phyloP scores from a whole-genome alignment of 2,113 vertebrate species.

The Gadus chalcogrammus region DNA sequence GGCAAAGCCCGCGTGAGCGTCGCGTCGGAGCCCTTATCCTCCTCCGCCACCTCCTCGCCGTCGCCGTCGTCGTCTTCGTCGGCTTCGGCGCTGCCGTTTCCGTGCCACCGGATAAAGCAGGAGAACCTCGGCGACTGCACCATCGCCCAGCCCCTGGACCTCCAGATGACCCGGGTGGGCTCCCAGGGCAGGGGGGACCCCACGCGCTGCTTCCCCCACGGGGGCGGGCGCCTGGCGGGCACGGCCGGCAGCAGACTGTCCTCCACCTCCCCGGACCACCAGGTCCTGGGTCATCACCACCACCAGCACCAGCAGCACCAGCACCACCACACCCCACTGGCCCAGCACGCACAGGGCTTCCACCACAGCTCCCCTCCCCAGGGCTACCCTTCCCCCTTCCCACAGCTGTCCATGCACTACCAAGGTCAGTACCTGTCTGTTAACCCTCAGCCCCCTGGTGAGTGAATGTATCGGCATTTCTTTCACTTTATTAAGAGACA shows the following conservation, averaged over 20 bases:
- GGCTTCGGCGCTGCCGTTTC: slow-evolving; percentile 45
- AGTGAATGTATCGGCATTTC: too few relatives aligned
- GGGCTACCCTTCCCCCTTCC: slow-evolving; percentile 77
- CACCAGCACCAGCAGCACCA: slow-evolving; percentile 66
- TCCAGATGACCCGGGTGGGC: slow-evolving; percentile 65
- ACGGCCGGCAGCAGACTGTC: slow-evolving; percentile 74
- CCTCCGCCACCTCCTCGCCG: slow-evolving; percentile 25
- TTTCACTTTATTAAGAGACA: neutral
- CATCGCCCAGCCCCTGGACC: slow-evolving; percentile 74
- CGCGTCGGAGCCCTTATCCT: slow-evolving; percentile 59
- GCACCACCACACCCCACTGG: too few relatives aligned
- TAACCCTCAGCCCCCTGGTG: neutral
- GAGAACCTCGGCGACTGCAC: slow-evolving; percentile 80
- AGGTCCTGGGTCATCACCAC: slow-evolving; percentile 69
- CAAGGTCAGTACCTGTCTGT: slow-evolving; percentile 81
- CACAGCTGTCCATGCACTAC: slow-evolving; percentile 79
- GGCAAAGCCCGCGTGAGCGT: slow-evolving; percentile 61
- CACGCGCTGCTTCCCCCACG: slow-evolving; percentile 69
- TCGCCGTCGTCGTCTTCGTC: too few relatives aligned
- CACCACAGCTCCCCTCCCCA: slow-evolving; percentile 67
- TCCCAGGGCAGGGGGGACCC: slow-evolving; percentile 69
- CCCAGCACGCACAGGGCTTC: slow-evolving; percentile 69
- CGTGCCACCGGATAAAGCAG: slow-evolving; percentile 89
- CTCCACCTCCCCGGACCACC: slow-evolving; percentile 82
- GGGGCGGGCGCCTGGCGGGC: slow-evolving; percentile 62